Conservation (phyloP, 2,113 vertebrate genomes). For the Mirza zaza region DNA sequence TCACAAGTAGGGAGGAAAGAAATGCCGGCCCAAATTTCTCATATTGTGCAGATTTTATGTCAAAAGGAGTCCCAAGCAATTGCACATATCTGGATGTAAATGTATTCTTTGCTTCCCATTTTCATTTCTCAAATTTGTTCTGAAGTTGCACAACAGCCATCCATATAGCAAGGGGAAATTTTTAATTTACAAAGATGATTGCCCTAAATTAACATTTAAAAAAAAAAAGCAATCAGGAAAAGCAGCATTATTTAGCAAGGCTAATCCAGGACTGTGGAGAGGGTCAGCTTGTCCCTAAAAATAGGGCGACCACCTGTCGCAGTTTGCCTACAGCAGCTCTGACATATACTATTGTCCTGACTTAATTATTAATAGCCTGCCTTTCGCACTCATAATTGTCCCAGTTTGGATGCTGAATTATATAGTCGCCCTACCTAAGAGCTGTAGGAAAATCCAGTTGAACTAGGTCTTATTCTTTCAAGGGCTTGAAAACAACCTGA, state of each 20-base stretch:
- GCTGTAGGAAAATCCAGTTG: not conserved
- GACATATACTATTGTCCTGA: not conserved
- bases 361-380: conserved; percentile 48
- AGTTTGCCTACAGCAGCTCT: not conserved
- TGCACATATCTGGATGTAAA: not conserved
- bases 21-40: not conserved
- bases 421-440: conserved; percentile 28
- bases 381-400: not conserved
- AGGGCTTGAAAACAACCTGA: not conserved
- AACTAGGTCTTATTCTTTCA: conserved; percentile 37
- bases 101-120: not conserved
- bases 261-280: not conserved
- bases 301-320: not conserved
- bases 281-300: not conserved
- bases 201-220: conserved; percentile 25
- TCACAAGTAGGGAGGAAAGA: not conserved
- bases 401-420: conserved; percentile 56
- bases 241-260: not conserved
- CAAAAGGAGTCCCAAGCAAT: not conserved
- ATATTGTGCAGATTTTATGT: not conserved
- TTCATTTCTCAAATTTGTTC: not conserved
- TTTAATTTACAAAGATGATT: conserved; percentile 14
- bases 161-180: not conserved
- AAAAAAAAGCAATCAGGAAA: not conserved
- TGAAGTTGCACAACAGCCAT: not conserved